Evolutionary conservation across 2,113 vertebrate genomes (phyloP), one percentile per base, ranked within the genome.

Genomic region (Semicossyphus pulcher): DNA sequence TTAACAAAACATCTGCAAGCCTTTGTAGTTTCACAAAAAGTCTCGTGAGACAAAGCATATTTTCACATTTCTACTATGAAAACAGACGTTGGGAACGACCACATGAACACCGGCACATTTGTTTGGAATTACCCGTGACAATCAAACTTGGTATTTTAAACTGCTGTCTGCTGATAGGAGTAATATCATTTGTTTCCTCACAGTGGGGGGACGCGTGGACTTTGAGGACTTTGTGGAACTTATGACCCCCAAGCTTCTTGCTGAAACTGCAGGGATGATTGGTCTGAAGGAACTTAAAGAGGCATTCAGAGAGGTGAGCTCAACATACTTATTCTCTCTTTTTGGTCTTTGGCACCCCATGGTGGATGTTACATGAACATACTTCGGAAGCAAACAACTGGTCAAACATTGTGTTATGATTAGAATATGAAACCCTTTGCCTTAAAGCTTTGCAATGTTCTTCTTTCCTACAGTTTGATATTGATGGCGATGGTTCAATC

Each of bases 241-340:
- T 37, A 96, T 96, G 95, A 90, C 91, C 1, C 96, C 96, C 2
- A 97, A 96, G 70, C 84, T 96, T 28, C 85, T 97, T 65, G 94
- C 93, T 65, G 96, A 97, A 78, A 97, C 95, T 0, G 94, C 95
- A 0, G 95, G 94, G 41, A 96, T 96, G 96, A 96, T 97, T 0
- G 95, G 96, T 0, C 76, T 96, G 45, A 96, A 95, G 82, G 95
- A 97, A 80, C 93, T 96, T 37, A 91, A 94, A 39, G 95, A 96
- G 0, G 95, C 95, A 37, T 96, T 97, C 85, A 95, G 86, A 84
- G 95, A 96, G 92, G 95, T 96, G 44, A 93, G 89, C 37, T 49
- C 18, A 47, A 23, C 10, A 20, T 3, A 11, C 20, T 8, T 15
- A 16, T 49, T 56, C 11, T 54, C 0, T 41, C 2, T 45, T 16